Evolutionary conservation across 2,888 invertebrate species (phyloP), one percentile per base, ranked within the genome.

Genomic region (Girardia tigrina): DNA sequence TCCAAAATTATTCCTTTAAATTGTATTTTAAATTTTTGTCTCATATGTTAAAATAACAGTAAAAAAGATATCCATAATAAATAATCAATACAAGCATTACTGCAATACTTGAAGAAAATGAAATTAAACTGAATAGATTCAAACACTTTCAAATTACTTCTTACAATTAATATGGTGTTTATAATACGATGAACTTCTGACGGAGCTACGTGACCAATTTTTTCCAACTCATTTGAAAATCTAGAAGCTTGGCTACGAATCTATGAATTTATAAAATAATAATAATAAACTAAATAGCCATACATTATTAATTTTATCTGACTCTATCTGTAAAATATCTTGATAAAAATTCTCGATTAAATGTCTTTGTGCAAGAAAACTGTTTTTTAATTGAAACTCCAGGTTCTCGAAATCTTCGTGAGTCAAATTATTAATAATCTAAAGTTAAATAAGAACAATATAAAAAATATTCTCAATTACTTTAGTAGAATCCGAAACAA

Each of bases 151-250:
- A n/a, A n/a, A n/a, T n/a, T n/a, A n/a, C n/a, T n/a, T n/a, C 16
- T 73, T 76, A 83, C 82, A 81, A 83, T 83, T 72, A 82, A 81
- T 77, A 83, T 82, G 71, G 79, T 80, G 78, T 83, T 83, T 77
- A 83, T 78, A 28, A 82, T 79, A 70, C 81, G 78, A 29, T 82
- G 81, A 23, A 83, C 79, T 76, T 83, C 82, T 36, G 82, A 81
- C 1, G 79, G 77, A 78, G 82, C 77, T 16, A 83, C 77, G 78
- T 83, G 81, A 28, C 28, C n/a, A 16, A 28, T 70, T n/a, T 29
- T 73, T 26, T 16, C 28, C 8, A 23, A 14, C 56, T 77, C 14
- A 56, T 2, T 72, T 56, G 56, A 56, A 4, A 23, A 56, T 56
- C 23, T 56, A 6, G n/a, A 56, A 20, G n/a, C n/a, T n/a, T n/a